Conservation (phyloP, 2,888 invertebrate species). For the Labia minor region DNA sequence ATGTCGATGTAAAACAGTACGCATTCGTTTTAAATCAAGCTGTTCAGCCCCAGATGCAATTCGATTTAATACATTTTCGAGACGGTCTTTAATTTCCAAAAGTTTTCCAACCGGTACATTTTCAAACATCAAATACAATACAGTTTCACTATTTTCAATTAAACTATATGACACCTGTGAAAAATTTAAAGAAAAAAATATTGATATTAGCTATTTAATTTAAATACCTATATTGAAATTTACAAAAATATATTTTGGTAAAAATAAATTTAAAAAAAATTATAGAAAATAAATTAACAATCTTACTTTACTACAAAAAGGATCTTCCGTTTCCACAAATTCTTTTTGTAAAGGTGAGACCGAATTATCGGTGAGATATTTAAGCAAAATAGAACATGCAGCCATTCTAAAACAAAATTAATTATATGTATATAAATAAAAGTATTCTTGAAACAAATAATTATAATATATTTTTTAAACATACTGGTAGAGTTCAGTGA, state of each 20-base stretch:
- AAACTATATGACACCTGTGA: conserved; percentile 57
- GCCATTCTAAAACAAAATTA: conserved; percentile 41
- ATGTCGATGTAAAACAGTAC: conserved; percentile 58
- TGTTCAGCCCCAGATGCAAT: conserved; percentile 39
- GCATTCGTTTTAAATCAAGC: conserved; percentile 66
- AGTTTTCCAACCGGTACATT: conserved; percentile 64
- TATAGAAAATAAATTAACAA: conserved; percentile 18
- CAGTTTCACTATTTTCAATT: conserved; percentile 59
- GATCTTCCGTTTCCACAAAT: conserved; percentile 72
- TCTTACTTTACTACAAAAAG: conserved; percentile 64
- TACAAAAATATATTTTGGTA: not conserved
- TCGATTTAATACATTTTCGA: conserved; percentile 40
- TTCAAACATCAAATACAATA: conserved; percentile 59
- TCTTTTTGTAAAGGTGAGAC: conserved; percentile 72
- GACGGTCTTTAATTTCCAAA: conserved; percentile 46
- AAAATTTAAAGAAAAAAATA: conserved; percentile 27
- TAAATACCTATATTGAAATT: not conserved
- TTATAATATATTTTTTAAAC: too few species aligned
- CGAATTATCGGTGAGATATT: conserved; percentile 78
- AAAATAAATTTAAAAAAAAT: conserved; percentile 13
- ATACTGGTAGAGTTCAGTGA: conserved; percentile 40
- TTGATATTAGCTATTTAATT: not conserved
- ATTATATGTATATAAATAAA: too few species aligned
- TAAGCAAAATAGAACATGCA: conserved; percentile 57
- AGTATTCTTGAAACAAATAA: not conserved